phyloP scores from a whole-genome alignment of 2,797 vertebrate genomes.

The Sebastes minor region DNA sequence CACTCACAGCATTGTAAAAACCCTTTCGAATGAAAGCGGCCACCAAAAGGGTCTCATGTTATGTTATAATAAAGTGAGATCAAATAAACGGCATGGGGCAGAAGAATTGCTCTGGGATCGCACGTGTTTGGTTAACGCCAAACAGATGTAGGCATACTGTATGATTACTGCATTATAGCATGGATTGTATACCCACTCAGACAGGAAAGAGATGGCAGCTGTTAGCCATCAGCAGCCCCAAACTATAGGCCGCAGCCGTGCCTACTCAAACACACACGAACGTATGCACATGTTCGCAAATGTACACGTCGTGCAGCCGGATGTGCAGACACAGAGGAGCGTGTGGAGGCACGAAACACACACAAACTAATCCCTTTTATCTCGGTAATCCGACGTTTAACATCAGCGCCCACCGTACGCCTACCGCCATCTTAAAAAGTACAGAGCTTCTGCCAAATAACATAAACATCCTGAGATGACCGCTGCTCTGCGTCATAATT shows the following conservation, averaged over 20 bases:
- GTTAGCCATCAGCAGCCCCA: constrained; percentile 73
- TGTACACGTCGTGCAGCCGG: constrained; percentile 38
- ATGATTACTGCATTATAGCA: constrained; percentile 73
- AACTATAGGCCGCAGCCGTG: constrained; percentile 56
- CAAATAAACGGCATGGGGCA: constrained; percentile 65
- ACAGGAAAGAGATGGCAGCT: constrained; percentile 79
- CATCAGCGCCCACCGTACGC: constrained; percentile 61
- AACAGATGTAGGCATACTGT: constrained; percentile 77
- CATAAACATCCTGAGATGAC: constrained; percentile 76
- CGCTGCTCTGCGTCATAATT: constrained; percentile 58
- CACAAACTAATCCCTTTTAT: constrained; percentile 62
- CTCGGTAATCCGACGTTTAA: constrained; percentile 68
- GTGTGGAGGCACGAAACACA: constrained; percentile 52
- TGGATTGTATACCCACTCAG: constrained; percentile 74
- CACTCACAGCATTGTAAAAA: constrained; percentile 37
- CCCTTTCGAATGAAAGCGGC: constrained; percentile 60
- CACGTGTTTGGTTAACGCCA: constrained; percentile 70
- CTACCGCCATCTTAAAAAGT: constrained; percentile 60
- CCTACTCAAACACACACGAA: constrained; percentile 67
- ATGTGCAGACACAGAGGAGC: constrained; percentile 32
- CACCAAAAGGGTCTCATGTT: constrained; percentile 55
- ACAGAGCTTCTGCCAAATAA: constrained; percentile 60
- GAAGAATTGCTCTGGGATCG: constrained; percentile 60
- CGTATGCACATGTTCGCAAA: constrained; percentile 51
- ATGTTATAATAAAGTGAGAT: constrained; percentile 72